Evolutionary conservation across 1,140 invertebrate genomes (phyloP), one percentile per base, ranked within the genome.

Genomic region (Cylas formicarius): DNA sequence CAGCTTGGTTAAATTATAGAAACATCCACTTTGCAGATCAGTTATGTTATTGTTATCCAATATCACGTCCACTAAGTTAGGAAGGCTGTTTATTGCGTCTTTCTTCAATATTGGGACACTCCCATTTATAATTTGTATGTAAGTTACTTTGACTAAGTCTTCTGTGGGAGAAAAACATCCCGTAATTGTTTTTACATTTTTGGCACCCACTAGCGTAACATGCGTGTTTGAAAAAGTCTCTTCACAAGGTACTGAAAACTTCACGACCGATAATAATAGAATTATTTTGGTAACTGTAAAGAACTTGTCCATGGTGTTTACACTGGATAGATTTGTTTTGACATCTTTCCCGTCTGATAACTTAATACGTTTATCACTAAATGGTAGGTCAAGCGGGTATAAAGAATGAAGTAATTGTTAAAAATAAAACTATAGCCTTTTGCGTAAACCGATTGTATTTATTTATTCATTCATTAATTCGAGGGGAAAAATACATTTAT

Each of bases 161-260:
- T 56, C 58, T 6, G 35, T 48, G 5, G 58, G 58, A 27, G 55
- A 52, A 21, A 64, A 58, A 45, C 62, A 64, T n/a, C 62, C 62
- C 16, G 44, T 56, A 9, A 64, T 50, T 4, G 33, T 48, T 31
- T 56, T 50, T 8, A 62, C 42, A 7, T 55, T 50, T 24, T 52
- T 56, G 0, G 56, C 56, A 20, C 60, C 60, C 20, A 46, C 52
- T 9, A 60, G 29, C 1, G 58, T 61, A 9, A 62, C 55, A 11
- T 47, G 57, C 10, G 44, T 50, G 32, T 61, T 59, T 14, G 49
- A 37, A 49, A 61, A 63, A 2, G 50, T 55, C 9, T 32, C 21
- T 32, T 53, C 42, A 45, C 57, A 62, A 39, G 29, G 36, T 20
- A 32, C 19, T 24, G 28, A 26, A 1, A 10, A 7, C 9, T 20